Base-by-base conservation (phyloP, 1,140 invertebrate genomes). In the Octopus sinensis region DNA sequence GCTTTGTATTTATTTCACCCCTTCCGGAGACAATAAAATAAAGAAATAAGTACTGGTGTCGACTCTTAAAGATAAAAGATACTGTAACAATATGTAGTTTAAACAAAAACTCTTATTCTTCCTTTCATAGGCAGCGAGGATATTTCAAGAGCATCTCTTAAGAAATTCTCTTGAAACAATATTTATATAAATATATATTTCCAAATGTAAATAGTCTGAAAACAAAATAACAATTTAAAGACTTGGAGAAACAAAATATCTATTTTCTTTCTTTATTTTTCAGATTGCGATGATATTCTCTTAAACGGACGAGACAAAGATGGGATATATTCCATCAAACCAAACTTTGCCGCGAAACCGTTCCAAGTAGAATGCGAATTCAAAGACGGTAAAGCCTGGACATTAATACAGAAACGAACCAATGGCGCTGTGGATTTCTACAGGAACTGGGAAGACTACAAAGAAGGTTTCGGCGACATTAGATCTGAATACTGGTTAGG, bases 381-480 rank as follows among this genome's bases (percentile, higher is more conserved):
- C 80, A 95, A 95, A 94, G 94, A 52, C 95, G 95, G 85, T 95
- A 96, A n/a, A 94, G 95, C 4, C 5, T 96, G 95, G 94, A 96
- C 95, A 5, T 92, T 96, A 0, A 91, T 97, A 9, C 95, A 96
- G 84, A 93, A 94, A 5, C 93, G 96, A 5, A 93, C 92, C 84
- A 95, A 96, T 85, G 95, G 95, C 6, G 80, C 53, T 4, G 81
- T 83, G 43, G 96, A 96, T 88, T 98, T 98, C 91, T 96, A 97
- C 88, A 91, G 96, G 5, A 95, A 96, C 87, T 98, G 96, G 96
- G 93, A 94, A 10, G 96, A 97, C 86, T 98, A 98, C 89, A 96
- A 97, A 89, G 95, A 96, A 85, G 96, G 96, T 13, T 98, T 98
- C 88, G 96, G 96, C 3, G 95, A 97, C 90, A 95, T 95, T 0